phyloP scores from a whole-genome alignment of 2,113 vertebrate species.

The Pseudopodoces humilis region DNA sequence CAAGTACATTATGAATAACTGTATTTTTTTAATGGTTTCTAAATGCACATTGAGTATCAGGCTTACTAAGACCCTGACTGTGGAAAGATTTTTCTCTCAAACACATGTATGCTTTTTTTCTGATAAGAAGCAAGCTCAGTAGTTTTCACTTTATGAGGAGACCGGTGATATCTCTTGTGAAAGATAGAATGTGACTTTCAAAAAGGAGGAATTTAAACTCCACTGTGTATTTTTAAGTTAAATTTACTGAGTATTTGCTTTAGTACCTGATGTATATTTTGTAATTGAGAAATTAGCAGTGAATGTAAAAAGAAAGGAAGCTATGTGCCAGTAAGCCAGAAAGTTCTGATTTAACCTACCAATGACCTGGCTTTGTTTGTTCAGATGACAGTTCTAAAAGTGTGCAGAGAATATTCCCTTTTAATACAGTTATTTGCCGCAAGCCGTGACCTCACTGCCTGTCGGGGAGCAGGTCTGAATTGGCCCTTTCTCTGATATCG shows the following conservation, averaged over 20 bases:
- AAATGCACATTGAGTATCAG: not conserved
- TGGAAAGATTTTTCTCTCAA: not conserved
- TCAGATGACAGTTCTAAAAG: conserved; percentile 83
- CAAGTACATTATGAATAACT: not conserved
- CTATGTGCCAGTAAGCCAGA: conserved; percentile 52
- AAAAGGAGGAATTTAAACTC: not conserved
- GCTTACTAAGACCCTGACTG: not conserved
- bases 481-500: conserved; percentile 87
- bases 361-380: conserved; percentile 84
- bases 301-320: conserved; percentile 45
- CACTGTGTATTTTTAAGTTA: not conserved
- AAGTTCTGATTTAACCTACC: conserved; percentile 78
- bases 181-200: not conserved
- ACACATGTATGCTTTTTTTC: not conserved
- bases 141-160: not conserved
- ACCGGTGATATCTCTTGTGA: not conserved
- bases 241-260: not conserved
- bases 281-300: conserved; percentile 53
- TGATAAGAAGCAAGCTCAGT: not conserved
- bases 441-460: conserved; percentile 82
- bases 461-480: conserved; percentile 82
- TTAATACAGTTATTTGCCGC: conserved; percentile 82
- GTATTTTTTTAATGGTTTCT: not conserved
- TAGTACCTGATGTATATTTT: conserved; percentile 16
- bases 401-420: conserved; percentile 79